Conservation (phyloP, 1,140 invertebrate species). For the Drosophila varians region DNA sequence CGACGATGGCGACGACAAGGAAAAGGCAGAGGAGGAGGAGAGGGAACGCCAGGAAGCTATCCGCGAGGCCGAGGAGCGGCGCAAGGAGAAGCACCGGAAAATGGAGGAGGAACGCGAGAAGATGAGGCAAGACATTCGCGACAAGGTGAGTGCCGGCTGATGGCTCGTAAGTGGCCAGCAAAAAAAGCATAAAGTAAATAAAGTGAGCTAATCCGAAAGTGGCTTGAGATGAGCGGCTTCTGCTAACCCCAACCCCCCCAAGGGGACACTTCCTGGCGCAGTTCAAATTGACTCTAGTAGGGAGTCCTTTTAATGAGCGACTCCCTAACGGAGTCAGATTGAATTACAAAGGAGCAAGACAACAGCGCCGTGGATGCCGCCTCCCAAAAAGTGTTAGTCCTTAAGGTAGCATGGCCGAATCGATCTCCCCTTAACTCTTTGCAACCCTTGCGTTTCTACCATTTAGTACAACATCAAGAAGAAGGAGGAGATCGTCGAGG, state of each 20-base stretch:
- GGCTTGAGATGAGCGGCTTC: background rate
- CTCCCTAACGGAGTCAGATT: constrained; percentile 98
- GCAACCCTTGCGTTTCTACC: too few relatives aligned
- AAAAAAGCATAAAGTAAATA: constrained; percentile 18
- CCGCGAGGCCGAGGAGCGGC: constrained; percentile 95
- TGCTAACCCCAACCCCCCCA: constrained; percentile 54
- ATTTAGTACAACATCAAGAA: constrained; percentile 99
- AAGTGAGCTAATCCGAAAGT: constrained; percentile 12
- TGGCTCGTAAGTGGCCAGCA: background rate
- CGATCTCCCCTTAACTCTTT: constrained; percentile 50
- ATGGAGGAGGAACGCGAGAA: constrained; percentile 99
- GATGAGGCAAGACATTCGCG: constrained; percentile 98
- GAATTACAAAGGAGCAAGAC: constrained; percentile 85
- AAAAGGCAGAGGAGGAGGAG: constrained; percentile 97
- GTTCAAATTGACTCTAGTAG: constrained; percentile 98
- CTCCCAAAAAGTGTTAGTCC: constrained; percentile 22
- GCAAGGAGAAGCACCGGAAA: constrained; percentile 98
- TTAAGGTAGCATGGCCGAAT: background rate
- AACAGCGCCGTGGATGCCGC: constrained; percentile 16
- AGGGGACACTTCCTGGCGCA: constrained; percentile 89
- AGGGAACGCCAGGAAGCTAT: constrained; percentile 96
- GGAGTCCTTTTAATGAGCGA: constrained; percentile 94
- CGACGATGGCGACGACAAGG: constrained; percentile 94
- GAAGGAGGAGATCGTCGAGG: constrained; percentile 94
- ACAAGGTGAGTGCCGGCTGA: constrained; percentile 90